Evolutionary conservation across 2,797 vertebrate genomes (phyloP), one percentile per base, ranked within the genome.

Genomic region (Sebastes miniatus): DNA sequence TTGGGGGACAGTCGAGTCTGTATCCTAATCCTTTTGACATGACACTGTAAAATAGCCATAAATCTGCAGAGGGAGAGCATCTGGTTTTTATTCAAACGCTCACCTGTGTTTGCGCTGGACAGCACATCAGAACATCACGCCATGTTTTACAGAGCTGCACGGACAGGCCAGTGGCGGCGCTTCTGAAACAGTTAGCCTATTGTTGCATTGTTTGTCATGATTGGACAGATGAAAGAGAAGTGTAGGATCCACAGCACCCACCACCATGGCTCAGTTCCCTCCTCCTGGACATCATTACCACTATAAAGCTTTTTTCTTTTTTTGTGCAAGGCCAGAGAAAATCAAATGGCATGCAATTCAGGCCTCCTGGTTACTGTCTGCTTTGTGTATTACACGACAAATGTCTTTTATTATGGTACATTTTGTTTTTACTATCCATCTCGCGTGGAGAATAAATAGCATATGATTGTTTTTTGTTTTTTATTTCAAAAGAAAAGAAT

Each of bases 241-340:
- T 36, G 70, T 58, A 79, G 69, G 70, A 81, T 70, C 69, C 80
- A 58, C 73, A 77, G 77, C 71, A 54, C 65, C 65, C 63, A 39
- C 62, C 66, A 39, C 31, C 56, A 47, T 34, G 77, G 64, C 82
- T 81, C 78, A 7, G 57, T 68, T 89, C 78, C 69, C 85, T 84
- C 79, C 67, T 88, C 68, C 89, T 92, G 87, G 83, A 89, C 88
- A 87, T 87, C 77, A 91, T 94, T 92, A 93, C 85, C 92, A 92
- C 91, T 90, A 84, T 78, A 93, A 94, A 93, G 89, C 90, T 77
- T 80, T 11, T 54, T 70, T 11, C 22, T 70, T 77, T 64, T 64
- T 71, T 75, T 56, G 61, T 79, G 59, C 57, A 75, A 83, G 57
- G 77, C 76, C 64, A 43, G 59, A 77, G 43, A 83, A 87, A 83